Base-by-base conservation (phyloP, 2,888 invertebrate species). In the Tipula confusa region DNA sequence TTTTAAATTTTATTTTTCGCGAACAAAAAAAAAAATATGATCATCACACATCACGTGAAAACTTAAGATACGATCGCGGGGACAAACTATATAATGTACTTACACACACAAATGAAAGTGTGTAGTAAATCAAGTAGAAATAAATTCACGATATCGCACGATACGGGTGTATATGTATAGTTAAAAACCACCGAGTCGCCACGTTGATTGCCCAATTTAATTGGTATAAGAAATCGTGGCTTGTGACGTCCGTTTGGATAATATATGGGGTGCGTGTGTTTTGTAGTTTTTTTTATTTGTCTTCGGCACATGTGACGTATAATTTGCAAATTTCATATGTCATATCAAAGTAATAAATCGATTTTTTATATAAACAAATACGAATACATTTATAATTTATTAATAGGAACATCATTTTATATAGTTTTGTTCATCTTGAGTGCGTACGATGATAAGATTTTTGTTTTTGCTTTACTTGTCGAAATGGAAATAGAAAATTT, bases 41-140 rank as follows among this genome's bases (percentile, higher is more conserved):
- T 64, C 24, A 64, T 64, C 64, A 64, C 64, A 64, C 64, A 64
- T 64, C 64, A 64, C 64, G 64, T 64, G 64, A 64, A 64, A 24
- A 64, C 64, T 64, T n/a, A 24, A 24, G 64, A 24, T 24, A 64
- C 64, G 64, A n/a, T n/a, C 43, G 43, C 64, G 24, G 64, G n/a
- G 24, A 64, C 64, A 64, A 64, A 64, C 64, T 24, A 64, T 64
- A 64, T n/a, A n/a, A 31, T 9, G 11, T 36, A n/a, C n/a, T n/a
- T n/a, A n/a, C 33, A 43, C 9, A 24, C 24, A 64, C 18, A 64
- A 64, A 64, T 64, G 24, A 64, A 64, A 64, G 13, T 64, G 64
- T 64, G 64, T 64, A 18, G 13, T 18, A 11, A 9, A 64, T 64
- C 24, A 64, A 24, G 24, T 24, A 64, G 24, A 18, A 24, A 9